Evolutionary conservation across 2,797 vertebrate genomes (phyloP).

Genomic region (Orestias chungarensis): DNA sequence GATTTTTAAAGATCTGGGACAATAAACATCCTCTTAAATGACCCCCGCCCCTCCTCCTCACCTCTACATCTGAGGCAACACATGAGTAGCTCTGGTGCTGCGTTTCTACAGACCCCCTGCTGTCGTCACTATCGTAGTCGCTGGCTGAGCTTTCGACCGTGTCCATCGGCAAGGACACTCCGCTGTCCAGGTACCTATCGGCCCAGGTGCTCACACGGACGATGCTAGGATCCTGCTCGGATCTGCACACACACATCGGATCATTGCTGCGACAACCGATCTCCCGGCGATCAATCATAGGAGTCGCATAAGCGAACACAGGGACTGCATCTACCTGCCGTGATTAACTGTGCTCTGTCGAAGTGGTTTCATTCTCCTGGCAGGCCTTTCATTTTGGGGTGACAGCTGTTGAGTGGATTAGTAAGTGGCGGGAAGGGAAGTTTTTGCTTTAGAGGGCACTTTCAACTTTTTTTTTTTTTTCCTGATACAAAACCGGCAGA

Average conservation of each 20-base stretch:
- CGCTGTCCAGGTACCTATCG: slow-evolving; percentile 80
- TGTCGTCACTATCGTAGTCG: slow-evolving; percentile 76
- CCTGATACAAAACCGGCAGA: slow-evolving; percentile 1
- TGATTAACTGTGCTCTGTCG: slow-evolving; percentile 75
- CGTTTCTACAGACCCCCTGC: slow-evolving; percentile 58
- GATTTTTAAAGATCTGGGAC: not conserved
- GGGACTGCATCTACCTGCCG: slow-evolving; percentile 52
- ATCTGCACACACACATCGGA: slow-evolving; percentile 37
- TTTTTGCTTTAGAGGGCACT: slow-evolving; percentile 18
- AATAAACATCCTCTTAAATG: not conserved
- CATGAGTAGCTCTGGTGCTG: slow-evolving; percentile 78
- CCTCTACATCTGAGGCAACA: slow-evolving; percentile 79
- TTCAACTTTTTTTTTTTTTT: slow-evolving; percentile 17
- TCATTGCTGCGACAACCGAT: slow-evolving; percentile 35
- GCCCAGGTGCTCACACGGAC: slow-evolving; percentile 75
- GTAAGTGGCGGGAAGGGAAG: slow-evolving; percentile 17
- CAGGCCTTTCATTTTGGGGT: slow-evolving; percentile 59
- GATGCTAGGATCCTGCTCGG: slow-evolving; percentile 51
- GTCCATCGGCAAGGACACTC: slow-evolving; percentile 70
- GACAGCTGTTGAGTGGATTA: slow-evolving; percentile 62
- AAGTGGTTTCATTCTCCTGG: slow-evolving; percentile 71
- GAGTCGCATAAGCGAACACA: slow-evolving; percentile 18
- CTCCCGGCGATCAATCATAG: slow-evolving; percentile 8
- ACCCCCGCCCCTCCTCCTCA: slow-evolving; percentile 28
- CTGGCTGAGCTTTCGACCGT: slow-evolving; percentile 56